Evolutionary conservation across 2,797 vertebrate species (phyloP).

Genomic region (Molossus molossus): DNA sequence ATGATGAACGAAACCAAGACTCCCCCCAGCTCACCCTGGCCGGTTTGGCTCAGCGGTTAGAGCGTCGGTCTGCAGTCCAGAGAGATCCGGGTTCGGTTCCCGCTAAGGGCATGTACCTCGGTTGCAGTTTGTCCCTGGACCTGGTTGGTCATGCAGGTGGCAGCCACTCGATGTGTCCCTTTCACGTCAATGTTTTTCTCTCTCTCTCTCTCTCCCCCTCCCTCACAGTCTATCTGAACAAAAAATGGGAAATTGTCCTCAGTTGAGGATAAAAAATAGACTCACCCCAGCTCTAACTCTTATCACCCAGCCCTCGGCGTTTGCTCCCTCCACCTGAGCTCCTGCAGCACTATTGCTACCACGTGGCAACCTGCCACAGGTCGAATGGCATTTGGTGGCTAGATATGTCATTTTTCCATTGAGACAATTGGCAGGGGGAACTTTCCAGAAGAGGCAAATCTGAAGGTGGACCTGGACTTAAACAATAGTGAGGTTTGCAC

Average conservation of each 20-base stretch:
- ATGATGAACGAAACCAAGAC: neutral
- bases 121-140: too few relatives aligned
- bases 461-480: neutral
- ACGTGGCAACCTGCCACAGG: neutral
- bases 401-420: neutral
- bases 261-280: too few relatives aligned
- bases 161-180: too few relatives aligned
- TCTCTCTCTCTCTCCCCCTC: too few relatives aligned
- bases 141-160: too few relatives aligned
- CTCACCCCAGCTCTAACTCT: neutral
- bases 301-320: neutral
- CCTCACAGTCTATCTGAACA: too few relatives aligned
- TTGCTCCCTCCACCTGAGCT: accelerated
- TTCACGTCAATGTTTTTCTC: too few relatives aligned
- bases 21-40: neutral
- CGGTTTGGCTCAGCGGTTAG: too few relatives aligned
- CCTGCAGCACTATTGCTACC: neutral
- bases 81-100: too few relatives aligned
- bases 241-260: too few relatives aligned
- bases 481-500: neutral
- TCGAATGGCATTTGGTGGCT: accelerated
- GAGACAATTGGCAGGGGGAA: neutral
- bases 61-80: too few relatives aligned
- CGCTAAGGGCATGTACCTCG: too few relatives aligned
- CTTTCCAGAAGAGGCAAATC: neutral